phyloP scores from a whole-genome alignment of 2,113 vertebrate genomes.

The Microtus ochrogaster region DNA sequence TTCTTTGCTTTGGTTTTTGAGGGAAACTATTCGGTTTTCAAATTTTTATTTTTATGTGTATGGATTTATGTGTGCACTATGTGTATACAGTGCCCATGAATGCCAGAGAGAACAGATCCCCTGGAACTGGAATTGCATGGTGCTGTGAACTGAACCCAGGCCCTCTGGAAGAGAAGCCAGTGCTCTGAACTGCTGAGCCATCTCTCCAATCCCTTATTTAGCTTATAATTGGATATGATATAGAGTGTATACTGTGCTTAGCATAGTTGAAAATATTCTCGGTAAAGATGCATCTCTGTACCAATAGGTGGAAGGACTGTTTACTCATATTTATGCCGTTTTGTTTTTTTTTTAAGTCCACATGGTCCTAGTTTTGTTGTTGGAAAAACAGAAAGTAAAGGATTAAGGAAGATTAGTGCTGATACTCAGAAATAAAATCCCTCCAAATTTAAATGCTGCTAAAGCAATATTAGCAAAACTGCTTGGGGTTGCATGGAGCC shows the following conservation, averaged over 20 bases:
- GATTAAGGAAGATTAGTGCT: constrained; percentile 87
- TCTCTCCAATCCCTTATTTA: background rate
- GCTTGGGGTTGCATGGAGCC: constrained; percentile 67
- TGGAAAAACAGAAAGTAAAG: constrained; percentile 70
- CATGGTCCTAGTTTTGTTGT: constrained; percentile 74
- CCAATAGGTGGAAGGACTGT: background rate
- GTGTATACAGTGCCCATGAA: background rate
- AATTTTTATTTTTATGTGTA: background rate
- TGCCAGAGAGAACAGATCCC: background rate
- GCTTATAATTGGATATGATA: constrained; percentile 34
- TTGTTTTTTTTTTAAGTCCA: constrained; percentile 19
- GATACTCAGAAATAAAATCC: constrained; percentile 84
- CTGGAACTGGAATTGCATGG: background rate
- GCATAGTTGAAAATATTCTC: background rate
- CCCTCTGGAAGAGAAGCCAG: background rate
- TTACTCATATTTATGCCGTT: constrained; percentile 14
- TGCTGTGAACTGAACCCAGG: background rate
- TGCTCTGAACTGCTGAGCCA: background rate
- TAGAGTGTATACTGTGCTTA: background rate
- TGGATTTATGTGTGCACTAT: background rate
- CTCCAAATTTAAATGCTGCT: constrained; percentile 81
- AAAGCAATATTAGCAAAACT: constrained; percentile 80
- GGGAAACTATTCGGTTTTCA: constrained; percentile 5
- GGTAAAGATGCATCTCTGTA: background rate
- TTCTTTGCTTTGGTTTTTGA: constrained; percentile 2